These are phyloP conservation scores for Rhabdomys pumilio DNA, from an alignment of 2,797 vertebrate species.

Conservation along the genomic window DNA sequence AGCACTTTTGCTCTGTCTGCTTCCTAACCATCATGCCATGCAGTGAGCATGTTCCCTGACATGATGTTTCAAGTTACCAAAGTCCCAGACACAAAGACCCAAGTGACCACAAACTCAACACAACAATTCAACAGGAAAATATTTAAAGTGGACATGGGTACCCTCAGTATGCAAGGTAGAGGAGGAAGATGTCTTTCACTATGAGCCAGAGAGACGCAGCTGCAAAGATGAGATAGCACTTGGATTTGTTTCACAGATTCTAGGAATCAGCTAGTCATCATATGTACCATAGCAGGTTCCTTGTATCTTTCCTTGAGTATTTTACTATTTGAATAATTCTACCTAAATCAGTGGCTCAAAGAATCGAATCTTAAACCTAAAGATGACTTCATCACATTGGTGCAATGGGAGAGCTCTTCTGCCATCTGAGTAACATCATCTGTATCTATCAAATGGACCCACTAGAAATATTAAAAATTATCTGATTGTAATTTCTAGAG, in stretches of 20 bases:
- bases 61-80: background rate
- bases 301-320: background rate
- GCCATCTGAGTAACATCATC: background rate
- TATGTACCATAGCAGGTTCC: background rate
- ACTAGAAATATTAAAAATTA: background rate
- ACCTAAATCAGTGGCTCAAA: background rate
- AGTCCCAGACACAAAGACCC: background rate
- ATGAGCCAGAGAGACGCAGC: background rate
- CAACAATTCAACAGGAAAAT: background rate
- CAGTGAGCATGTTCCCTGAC: background rate
- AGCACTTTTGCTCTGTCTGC: background rate
- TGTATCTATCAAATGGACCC: background rate
- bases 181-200: background rate
- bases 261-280: too few relatives aligned
- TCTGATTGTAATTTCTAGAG: background rate
- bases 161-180: background rate
- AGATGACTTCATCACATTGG: background rate
- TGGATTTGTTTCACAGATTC: background rate
- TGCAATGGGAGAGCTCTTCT: background rate
- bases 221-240: background rate
- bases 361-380: background rate
- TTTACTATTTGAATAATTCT: constrained; percentile 36
- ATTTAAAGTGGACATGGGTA: background rate
- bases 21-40: too few relatives aligned
- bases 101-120: background rate